A percentile compares a stretch with the other conserved stretches of the same genome.
Conservation (phyloP, 2,888 invertebrate genomes). For the Apamea monoglypha region DNA sequence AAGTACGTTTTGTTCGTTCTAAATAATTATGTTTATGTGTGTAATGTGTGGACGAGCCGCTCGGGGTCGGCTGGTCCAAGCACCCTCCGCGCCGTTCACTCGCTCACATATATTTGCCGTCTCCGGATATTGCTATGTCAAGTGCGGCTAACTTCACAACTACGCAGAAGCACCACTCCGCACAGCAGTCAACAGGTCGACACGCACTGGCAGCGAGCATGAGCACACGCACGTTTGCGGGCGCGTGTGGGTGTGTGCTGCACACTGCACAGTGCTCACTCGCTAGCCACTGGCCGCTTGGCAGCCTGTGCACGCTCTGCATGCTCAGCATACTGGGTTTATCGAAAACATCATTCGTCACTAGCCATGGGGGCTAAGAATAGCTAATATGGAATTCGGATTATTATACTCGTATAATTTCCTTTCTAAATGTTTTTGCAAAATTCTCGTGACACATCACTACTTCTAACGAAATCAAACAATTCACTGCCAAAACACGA, state of each 20-base stretch:
- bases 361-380: too few relatives aligned
- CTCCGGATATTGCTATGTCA: conserved; percentile 3
- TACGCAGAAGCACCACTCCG: background rate
- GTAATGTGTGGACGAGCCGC: background rate
- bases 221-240: background rate
- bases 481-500: background rate
- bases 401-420: too few relatives aligned
- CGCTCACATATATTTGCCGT: background rate
- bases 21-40: background rate
- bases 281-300: background rate
- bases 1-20: too few relatives aligned
- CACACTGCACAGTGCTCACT: background rate
- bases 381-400: too few relatives aligned
- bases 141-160: background rate
- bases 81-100: background rate
- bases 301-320: background rate
- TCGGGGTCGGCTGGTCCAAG: background rate
- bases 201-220: background rate
- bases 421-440: too few relatives aligned
- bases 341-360: background rate
- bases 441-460: background rate
- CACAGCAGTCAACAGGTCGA: too few relatives aligned
- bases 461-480: background rate
- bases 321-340: background rate
- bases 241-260: background rate